Evolutionary conservation across 2,113 vertebrate genomes (phyloP).

Genomic region (Zosterops pallidus): DNA sequence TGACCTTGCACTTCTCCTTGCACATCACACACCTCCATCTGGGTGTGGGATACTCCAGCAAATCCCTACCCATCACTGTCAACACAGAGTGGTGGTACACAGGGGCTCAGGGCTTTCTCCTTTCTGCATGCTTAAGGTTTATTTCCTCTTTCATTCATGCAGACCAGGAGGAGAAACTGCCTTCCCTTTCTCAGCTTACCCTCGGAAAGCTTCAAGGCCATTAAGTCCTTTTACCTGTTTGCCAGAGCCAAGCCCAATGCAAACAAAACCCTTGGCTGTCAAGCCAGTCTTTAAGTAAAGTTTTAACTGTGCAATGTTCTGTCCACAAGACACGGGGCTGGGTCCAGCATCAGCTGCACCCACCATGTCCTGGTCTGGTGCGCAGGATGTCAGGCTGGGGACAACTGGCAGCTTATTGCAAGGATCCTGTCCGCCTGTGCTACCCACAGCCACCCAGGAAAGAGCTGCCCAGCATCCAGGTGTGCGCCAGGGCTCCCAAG

Average conservation of each 20-base stretch:
- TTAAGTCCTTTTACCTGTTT: neutral
- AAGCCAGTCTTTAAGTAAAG: neutral
- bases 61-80: neutral
- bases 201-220: neutral
- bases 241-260: neutral
- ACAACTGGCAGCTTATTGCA: neutral
- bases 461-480: neutral
- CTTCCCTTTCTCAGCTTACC: neutral
- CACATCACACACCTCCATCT: neutral
- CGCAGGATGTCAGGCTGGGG: neutral
- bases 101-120: neutral
- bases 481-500: neutral
- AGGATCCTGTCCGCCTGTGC: neutral
- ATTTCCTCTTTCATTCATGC: neutral
- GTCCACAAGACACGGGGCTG: neutral
- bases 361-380: neutral
- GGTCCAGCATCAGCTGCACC: neutral
- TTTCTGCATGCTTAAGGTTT: neutral
- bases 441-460: neutral
- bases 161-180: neutral
- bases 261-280: neutral
- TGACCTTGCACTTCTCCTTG: neutral
- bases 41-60: neutral
- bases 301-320: rapidly evolving
- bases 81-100: rapidly evolving